A percentile compares a stretch with the other conserved stretches of the same genome.
These are phyloP conservation scores for Pelusios castaneus DNA, from an alignment of 2,113 vertebrate species.

Conservation along the genomic window DNA sequence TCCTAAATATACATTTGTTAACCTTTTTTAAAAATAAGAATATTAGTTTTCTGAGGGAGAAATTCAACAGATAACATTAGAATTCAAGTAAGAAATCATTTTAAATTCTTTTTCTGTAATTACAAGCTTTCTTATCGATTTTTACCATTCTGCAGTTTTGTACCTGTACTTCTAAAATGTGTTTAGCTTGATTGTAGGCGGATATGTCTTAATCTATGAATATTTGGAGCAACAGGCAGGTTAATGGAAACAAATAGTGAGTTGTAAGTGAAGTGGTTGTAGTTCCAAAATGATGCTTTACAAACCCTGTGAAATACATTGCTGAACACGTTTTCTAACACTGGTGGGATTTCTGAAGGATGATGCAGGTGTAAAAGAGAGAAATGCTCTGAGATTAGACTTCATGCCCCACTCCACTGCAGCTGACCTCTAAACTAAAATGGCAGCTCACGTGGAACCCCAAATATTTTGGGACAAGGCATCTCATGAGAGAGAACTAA, in stretches of 20 bases:
- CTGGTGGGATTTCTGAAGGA: background rate
- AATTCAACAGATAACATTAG: background rate
- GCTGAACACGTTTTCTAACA: background rate
- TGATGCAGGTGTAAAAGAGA: background rate
- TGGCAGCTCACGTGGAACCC: background rate
- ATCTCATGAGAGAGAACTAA: background rate
- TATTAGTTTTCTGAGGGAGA: too few relatives aligned
- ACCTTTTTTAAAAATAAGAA: constrained; percentile 4
- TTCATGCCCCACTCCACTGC: rapidly evolving
- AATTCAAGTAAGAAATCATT: background rate
- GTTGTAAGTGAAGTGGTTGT: background rate
- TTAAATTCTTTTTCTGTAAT: background rate
- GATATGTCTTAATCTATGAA: background rate
- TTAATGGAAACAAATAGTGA: constrained; percentile 40
- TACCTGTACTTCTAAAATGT: background rate
- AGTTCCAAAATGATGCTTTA: constrained; percentile 38
- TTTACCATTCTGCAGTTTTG: constrained; percentile 23
- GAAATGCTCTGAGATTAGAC: background rate
- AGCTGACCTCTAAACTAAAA: background rate
- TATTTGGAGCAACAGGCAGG: constrained; percentile 45
- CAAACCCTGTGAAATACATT: background rate
- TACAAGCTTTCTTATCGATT: constrained; percentile 5
- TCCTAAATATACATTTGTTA: background rate
- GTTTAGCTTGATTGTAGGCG: background rate
- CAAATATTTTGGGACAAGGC: background rate